Evolutionary conservation across 1,140 invertebrate genomes (phyloP), one percentile per base, ranked within the genome.

Genomic region (Caenorhabditis tropicalis): DNA sequence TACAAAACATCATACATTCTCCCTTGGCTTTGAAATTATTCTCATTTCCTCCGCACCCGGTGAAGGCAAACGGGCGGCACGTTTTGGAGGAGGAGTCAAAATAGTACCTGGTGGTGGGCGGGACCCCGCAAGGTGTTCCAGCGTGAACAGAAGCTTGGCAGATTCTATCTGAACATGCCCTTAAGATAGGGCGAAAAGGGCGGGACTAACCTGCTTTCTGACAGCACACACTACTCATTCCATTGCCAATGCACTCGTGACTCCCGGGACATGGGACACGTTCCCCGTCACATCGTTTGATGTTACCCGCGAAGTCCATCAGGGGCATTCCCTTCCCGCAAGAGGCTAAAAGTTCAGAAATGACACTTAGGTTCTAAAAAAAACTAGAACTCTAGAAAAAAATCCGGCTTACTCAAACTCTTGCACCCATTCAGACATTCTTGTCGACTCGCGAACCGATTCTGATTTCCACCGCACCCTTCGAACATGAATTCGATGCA

Each of bases 271-370:
- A 88, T 33, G 87, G 87, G 19, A 87, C 48, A 46, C 83, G 29
- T 21, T 88, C 86, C 5, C 86, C 86, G 48, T 88, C 87, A 31
- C 87, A 88, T 79, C 87, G 21, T 27, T 88, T 88, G 29, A 88
- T 83, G 27, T 87, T 88, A 27, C 87, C 87, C 16, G 87, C 86
- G 58, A 87, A 88, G 51, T 88, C 87, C 87, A 88, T 88, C 27
- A 88, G 46, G 3, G 87, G 87, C n/a, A 88, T 58, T 12, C 87
- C 87, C 46, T 87, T 87, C 27, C 86, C 86, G 56, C 87, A 88
- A 16, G 27, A 53, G 2, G 81, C 87, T 87, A 33, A 79, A 86
- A 84, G 31, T 48, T 58, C 15, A 43, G 5, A 43, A 58, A 1
- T 15, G 27, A 10, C n/a, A 1, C 2, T 4, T 51, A 19, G 19